Conservation (phyloP, 2,113 vertebrate genomes). For the Dicrurus megarhynchus region DNA sequence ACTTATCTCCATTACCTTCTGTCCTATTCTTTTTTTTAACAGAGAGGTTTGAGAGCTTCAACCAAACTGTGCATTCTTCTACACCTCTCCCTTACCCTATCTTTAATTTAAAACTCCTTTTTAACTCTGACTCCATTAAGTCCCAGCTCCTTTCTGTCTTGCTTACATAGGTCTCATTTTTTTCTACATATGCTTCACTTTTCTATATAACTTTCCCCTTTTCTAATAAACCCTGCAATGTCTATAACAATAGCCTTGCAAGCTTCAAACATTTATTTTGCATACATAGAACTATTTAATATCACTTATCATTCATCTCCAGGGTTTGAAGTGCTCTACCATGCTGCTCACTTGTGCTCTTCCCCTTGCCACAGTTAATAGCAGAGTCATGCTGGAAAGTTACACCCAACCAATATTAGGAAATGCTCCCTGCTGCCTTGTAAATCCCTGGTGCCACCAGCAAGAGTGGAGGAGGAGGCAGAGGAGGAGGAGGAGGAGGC, state of each 20-base stretch:
- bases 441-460: slow-evolving; percentile 17
- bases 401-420: slow-evolving; percentile 8
- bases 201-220: background rate
- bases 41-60: background rate
- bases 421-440: background rate
- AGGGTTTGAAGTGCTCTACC: background rate
- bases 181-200: background rate
- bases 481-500: background rate
- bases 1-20: background rate
- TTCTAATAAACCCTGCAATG: background rate
- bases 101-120: background rate
- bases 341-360: slow-evolving; percentile 8
- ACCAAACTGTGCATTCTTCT: background rate
- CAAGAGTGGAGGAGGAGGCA: background rate
- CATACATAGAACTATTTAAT: background rate
- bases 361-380: slow-evolving; percentile 11
- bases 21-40: background rate
- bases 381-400: slow-evolving; percentile 3
- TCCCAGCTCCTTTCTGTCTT: background rate
- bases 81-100: background rate
- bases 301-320: background rate
- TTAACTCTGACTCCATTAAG: background rate
- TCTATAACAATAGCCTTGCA: background rate
- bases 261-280: slow-evolving; percentile 11
- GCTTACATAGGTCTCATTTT: background rate